Conservation (phyloP, 2,888 invertebrate species). For the Periphyllus acericola region DNA sequence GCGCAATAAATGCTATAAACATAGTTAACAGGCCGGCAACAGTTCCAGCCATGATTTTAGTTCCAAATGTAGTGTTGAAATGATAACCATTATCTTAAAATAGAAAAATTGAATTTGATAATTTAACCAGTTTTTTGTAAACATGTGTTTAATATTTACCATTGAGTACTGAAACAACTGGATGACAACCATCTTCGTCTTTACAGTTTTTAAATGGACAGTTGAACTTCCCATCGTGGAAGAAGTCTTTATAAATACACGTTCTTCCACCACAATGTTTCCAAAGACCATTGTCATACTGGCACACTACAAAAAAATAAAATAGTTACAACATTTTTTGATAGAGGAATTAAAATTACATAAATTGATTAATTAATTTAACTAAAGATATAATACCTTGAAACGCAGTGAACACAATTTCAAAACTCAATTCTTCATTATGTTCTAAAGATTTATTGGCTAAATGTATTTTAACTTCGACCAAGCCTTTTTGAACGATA, state of each 20-base stretch:
- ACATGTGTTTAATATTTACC: conserved; percentile 21
- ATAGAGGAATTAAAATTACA: conserved; percentile 20
- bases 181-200: conserved; percentile 68
- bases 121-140: neutral
- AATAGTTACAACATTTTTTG: neutral
- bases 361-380: neutral
- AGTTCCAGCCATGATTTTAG: conserved; percentile 63
- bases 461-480: conserved; percentile 69
- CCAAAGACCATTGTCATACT: conserved; percentile 61
- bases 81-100: conserved; percentile 26
- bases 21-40: conserved; percentile 63
- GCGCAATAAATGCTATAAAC: conserved; percentile 63
- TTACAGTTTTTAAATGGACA: conserved; percentile 68
- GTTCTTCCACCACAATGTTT: conserved; percentile 65
- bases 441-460: conserved; percentile 66
- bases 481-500: conserved; percentile 66
- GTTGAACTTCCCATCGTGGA: conserved; percentile 69
- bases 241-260: conserved; percentile 69
- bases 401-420: conserved; percentile 69
- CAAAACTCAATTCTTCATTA: conserved; percentile 67
- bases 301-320: conserved; percentile 63
- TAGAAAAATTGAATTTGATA: neutral
- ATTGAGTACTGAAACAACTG: conserved; percentile 18
- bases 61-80: conserved; percentile 60
- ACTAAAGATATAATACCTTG: conserved; percentile 63